A percentile compares a stretch with the other conserved stretches of the same genome.
Conservation (phyloP, 2,113 vertebrate species). For the Cygnus buccinator region DNA sequence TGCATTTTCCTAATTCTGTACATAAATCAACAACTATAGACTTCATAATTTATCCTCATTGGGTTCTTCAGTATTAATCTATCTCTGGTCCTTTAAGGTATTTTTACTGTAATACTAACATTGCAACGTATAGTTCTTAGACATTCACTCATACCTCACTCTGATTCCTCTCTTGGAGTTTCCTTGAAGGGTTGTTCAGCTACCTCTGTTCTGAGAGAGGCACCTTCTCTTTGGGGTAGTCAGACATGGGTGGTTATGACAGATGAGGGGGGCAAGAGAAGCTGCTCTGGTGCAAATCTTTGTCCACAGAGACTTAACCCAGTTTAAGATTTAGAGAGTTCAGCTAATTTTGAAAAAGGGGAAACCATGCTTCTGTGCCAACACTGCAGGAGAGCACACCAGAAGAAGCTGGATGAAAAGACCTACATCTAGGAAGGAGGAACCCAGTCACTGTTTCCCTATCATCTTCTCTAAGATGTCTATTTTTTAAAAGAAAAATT, state of each 20-base stretch:
- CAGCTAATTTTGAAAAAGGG: background rate
- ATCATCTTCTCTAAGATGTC: background rate
- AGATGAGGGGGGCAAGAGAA: background rate
- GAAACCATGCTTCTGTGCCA: background rate
- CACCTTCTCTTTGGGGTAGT: background rate
- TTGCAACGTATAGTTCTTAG: background rate
- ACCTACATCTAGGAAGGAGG: background rate
- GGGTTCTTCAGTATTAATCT: background rate
- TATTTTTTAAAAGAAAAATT: background rate
- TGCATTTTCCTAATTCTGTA: background rate
- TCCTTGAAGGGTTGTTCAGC: background rate
- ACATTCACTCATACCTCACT: background rate
- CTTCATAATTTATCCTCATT: accelerated
- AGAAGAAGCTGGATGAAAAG: background rate
- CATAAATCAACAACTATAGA: background rate
- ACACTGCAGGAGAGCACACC: background rate
- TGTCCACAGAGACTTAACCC: background rate
- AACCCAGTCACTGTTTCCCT: background rate
- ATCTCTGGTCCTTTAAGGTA: background rate
- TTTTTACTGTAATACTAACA: background rate
- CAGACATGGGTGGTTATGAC: too few species aligned
- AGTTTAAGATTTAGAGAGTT: background rate
- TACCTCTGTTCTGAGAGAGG: background rate
- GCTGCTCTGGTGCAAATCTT: background rate
- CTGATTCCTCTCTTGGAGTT: background rate